Evolutionary conservation across 1,140 invertebrate species (phyloP).

Genomic region (Argopecten irradians): DNA sequence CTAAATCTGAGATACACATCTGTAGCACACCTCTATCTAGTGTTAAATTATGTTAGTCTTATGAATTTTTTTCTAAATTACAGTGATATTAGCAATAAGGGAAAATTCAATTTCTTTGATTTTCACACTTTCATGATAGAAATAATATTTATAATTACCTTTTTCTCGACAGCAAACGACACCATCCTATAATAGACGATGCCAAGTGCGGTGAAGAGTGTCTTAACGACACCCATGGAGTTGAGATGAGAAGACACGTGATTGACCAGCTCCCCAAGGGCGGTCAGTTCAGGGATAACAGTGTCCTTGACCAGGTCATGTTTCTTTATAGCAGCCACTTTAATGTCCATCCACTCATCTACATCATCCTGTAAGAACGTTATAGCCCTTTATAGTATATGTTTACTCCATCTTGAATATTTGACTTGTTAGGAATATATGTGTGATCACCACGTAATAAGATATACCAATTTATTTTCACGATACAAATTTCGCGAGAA

Average conservation of each 20-base stretch:
- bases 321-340: constrained; percentile 42
- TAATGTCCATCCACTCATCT: constrained; percentile 52
- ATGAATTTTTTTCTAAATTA: too few species aligned
- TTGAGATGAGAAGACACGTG: constrained; percentile 57
- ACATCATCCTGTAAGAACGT: constrained; percentile 53
- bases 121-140: too few species aligned
- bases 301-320: constrained; percentile 60
- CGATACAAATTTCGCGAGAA: too few species aligned
- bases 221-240: constrained; percentile 57
- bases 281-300: constrained; percentile 61
- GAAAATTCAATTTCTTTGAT: too few species aligned
- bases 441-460: too few species aligned
- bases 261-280: constrained; percentile 55
- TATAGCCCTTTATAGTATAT: background rate
- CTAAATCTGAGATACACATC: too few species aligned
- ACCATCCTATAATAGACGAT: constrained; percentile 69
- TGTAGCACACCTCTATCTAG: background rate
- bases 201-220: constrained; percentile 61
- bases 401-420: too few species aligned
- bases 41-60: too few species aligned
- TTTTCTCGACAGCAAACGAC: constrained; percentile 65
- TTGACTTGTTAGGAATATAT: too few species aligned
- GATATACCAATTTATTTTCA: too few species aligned
- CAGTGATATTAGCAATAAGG: too few species aligned
- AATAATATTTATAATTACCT: constrained; percentile 55